Evolutionary conservation across 2,113 vertebrate species (phyloP).

Genomic region (Nerophis ophidion): DNA sequence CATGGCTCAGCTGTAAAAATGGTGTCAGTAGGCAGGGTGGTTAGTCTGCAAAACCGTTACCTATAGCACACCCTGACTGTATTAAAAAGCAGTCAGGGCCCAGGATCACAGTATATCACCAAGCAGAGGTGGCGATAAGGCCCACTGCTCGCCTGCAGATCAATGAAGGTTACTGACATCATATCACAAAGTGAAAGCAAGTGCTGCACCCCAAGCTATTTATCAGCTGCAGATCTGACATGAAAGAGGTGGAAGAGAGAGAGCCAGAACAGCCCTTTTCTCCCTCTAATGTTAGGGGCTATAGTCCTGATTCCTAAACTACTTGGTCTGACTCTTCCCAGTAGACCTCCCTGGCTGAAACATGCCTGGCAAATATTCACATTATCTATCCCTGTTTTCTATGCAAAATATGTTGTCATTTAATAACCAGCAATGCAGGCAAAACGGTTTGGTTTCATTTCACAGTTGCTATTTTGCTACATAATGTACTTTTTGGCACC

Average conservation of each 20-base stretch:
- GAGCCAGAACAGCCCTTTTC: slow-evolving; percentile 36
- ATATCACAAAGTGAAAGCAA: slow-evolving; percentile 95
- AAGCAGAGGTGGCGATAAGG: slow-evolving; percentile 87
- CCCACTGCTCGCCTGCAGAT: slow-evolving; percentile 85
- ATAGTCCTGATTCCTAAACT: slow-evolving; percentile 23
- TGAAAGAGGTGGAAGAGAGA: slow-evolving; percentile 36
- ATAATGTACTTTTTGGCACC: neutral
- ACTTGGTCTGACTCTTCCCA: slow-evolving; percentile 17
- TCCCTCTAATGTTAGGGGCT: slow-evolving; percentile 21
- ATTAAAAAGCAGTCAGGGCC: slow-evolving; percentile 91
- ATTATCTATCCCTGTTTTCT: neutral
- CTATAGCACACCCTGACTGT: slow-evolving; percentile 77
- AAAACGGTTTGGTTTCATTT: neutral
- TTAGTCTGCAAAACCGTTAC: slow-evolving; percentile 72
- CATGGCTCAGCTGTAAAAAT: slow-evolving; percentile 60
- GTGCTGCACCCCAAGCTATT: slow-evolving; percentile 85
- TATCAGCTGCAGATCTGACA: slow-evolving; percentile 78
- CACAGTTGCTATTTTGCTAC: neutral
- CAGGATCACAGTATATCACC: slow-evolving; percentile 89
- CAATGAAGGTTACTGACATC: slow-evolving; percentile 99
- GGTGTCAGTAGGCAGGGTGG: slow-evolving; percentile 59
- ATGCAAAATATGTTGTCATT: no score
- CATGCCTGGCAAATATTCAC: neutral
- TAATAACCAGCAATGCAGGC: no score
- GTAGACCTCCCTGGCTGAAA: slow-evolving; percentile 2